phyloP scores from a whole-genome alignment of 2,888 invertebrate genomes.

The Callosobruchus maculatus region DNA sequence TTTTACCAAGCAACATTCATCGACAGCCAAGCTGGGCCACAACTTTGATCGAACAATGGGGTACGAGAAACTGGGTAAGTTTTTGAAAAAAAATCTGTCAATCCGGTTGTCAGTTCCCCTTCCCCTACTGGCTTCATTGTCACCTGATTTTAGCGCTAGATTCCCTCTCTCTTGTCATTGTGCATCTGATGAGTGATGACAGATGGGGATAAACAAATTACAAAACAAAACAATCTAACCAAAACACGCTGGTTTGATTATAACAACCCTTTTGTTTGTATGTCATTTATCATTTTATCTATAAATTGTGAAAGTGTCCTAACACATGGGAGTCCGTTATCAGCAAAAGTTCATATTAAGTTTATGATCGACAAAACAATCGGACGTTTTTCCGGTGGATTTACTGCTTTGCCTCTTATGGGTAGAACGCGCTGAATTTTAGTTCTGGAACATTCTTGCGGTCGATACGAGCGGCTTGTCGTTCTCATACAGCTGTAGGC shows the following conservation, averaged over 20 bases:
- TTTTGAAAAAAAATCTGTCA: not conserved
- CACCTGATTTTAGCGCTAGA: not conserved
- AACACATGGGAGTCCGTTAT: not conserved
- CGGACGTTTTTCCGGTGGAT: not conserved
- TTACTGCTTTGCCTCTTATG: not conserved
- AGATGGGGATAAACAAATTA: not conserved
- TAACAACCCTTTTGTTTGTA: not conserved
- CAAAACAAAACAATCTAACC: not conserved
- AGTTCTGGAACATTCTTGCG: not conserved
- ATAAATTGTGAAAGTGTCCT: not conserved
- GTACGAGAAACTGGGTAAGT: not conserved
- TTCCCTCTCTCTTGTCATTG: not conserved
- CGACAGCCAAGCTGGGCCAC: slow-evolving; percentile 16
- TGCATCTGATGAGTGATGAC: no score
- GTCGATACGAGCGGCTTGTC: not conserved
- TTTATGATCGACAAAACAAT: not conserved
- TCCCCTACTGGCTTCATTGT: not conserved
- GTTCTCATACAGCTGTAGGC: not conserved
- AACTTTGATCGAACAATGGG: not conserved
- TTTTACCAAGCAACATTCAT: slow-evolving; percentile 15
- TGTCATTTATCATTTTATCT: not conserved
- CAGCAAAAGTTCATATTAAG: not conserved
- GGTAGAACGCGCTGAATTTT: not conserved
- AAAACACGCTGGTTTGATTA: not conserved
- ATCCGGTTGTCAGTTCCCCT: not conserved